Conservation (phyloP, 2,113 vertebrate species). For the Nerophis ophidion region DNA sequence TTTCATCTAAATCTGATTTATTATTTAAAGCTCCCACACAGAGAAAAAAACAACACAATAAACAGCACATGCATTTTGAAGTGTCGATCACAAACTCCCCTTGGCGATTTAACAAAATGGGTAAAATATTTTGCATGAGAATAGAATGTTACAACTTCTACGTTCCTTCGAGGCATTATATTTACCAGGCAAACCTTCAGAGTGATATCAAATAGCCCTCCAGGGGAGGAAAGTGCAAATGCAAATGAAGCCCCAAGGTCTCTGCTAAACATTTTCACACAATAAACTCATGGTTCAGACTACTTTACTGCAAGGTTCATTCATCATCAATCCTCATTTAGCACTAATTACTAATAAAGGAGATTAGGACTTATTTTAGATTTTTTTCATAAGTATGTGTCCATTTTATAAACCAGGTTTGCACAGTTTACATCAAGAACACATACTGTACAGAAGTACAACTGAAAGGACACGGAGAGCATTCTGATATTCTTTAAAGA, state of each 20-base stretch:
- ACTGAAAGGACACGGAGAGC: no score
- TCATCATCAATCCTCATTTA: neutral
- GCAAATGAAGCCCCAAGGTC: constrained; percentile 52
- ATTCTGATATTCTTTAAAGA: no score
- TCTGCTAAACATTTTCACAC: constrained; percentile 35
- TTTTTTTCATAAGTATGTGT: no score
- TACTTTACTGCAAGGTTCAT: neutral
- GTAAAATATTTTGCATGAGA: constrained; percentile 54
- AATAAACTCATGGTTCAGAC: neutral
- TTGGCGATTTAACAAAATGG: constrained; percentile 51
- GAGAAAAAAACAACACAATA: constrained; percentile 51
- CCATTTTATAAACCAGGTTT: no score
- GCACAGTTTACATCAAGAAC: no score
- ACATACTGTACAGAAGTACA: no score
- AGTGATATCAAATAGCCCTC: constrained; percentile 30
- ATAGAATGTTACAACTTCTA: constrained; percentile 24
- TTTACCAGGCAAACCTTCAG: constrained; percentile 58
- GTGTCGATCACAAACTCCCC: constrained; percentile 54
- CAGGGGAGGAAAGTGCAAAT: constrained; percentile 40
- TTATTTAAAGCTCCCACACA: constrained; percentile 58
- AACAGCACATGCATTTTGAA: constrained; percentile 55
- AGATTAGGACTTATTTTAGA: neutral
- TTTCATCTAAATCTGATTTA: constrained; percentile 45
- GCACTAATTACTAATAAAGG: neutral
- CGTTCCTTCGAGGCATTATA: constrained; percentile 54